Conservation (phyloP, 92 coral and sea anemone genomes). For the Chrysogorgia sp. region DNA sequence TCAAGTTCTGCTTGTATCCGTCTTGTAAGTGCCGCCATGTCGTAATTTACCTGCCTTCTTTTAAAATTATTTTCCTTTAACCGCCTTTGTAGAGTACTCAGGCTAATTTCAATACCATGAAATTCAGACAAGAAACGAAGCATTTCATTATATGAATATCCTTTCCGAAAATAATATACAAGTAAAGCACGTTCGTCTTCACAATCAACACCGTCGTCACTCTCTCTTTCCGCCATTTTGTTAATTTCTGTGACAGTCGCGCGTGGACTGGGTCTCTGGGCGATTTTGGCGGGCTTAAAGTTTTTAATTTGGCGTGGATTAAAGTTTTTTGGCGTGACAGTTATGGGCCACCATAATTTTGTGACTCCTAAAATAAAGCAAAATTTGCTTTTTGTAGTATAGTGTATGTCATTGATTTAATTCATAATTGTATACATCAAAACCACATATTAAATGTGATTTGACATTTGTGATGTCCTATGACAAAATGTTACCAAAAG, state of each 20-base stretch:
- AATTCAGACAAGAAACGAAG: background rate
- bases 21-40: constrained; percentile 12
- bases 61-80: constrained; percentile 23
- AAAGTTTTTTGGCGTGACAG: constrained; percentile 34
- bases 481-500: no score
- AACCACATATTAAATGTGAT: no score
- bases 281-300: background rate
- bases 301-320: constrained; percentile 1
- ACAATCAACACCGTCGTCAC: background rate
- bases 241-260: background rate
- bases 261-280: background rate
- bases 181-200: constrained; percentile 10
- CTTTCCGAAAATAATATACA: constrained; percentile 44
- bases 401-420: no score
- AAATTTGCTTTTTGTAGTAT: no score
- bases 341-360: constrained; percentile 30
- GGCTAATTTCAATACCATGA: constrained; percentile 23
- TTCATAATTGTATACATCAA: no score
- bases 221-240: constrained; percentile 8
- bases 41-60: constrained; percentile 30
- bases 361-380: no score
- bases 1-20: constrained; percentile 48
- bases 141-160: constrained; percentile 23
- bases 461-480: no score
- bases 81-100: constrained; percentile 34